A percentile compares a stretch with the other conserved stretches of the same genome.
phyloP scores from a whole-genome alignment of 2,888 invertebrate species.

The Palloptera scutellata region DNA sequence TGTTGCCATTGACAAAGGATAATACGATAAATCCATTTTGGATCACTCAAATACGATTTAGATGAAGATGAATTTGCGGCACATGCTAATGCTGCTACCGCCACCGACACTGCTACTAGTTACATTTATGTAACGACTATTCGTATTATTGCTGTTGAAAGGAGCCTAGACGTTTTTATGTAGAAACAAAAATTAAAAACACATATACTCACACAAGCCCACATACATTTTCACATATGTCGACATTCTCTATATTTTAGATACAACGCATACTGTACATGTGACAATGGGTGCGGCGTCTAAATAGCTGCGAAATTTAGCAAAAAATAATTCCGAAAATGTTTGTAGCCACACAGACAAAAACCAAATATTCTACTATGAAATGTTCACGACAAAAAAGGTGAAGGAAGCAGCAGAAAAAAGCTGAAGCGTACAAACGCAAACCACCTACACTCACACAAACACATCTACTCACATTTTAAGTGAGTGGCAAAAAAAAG shows the following conservation, averaged over 20 bases:
- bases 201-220: conserved; percentile 12
- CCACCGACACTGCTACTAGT: background rate
- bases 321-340: conserved; percentile 3
- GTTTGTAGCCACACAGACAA: background rate
- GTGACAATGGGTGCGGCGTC: conserved; percentile 11
- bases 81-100: background rate
- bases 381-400: too few species aligned
- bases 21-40: conserved; percentile 27
- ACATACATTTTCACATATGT: conserved; percentile 11
- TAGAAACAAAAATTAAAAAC: background rate
- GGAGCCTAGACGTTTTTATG: background rate
- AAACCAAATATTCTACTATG: too few species aligned
- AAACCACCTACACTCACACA: too few species aligned
- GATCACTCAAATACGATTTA: conserved; percentile 5
- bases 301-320: background rate
- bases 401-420: background rate
- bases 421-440: background rate
- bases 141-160: background rate
- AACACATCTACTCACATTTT: background rate
- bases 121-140: background rate
- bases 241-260: background rate
- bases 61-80: too few species aligned
- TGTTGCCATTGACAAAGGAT: conserved; percentile 26
- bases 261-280: background rate
- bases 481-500: background rate